Percentiles rank a stretch among this genome's conserved stretches.
Conservation (phyloP, 2,113 vertebrate species). For the Lagenorhynchus albirostris region DNA sequence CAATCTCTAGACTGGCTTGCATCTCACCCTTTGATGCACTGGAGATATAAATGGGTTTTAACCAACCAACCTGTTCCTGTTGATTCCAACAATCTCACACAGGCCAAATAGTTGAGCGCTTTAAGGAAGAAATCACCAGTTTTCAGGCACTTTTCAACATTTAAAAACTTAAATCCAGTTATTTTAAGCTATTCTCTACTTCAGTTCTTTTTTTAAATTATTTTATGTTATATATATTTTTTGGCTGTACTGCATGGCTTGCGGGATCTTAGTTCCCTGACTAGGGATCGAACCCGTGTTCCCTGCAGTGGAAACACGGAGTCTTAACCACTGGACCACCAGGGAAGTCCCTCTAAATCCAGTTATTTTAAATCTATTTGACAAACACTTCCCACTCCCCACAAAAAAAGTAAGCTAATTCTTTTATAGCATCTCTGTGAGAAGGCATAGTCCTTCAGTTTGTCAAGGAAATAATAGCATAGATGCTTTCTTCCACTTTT, state of each 20-base stretch:
- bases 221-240: too few relatives aligned
- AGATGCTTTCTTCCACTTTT: neutral
- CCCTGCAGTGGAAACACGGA: too few relatives aligned
- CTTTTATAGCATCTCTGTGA: neutral
- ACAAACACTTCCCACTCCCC: neutral
- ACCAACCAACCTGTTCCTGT: neutral
- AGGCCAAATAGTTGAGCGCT: neutral
- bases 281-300: too few relatives aligned
- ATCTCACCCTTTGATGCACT: neutral
- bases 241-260: too few relatives aligned
- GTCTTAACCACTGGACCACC: too few relatives aligned
- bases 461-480: neutral
- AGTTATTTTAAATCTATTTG: constrained; percentile 39
- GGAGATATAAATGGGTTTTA: neutral
- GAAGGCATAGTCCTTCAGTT: neutral
- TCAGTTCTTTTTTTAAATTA: too few relatives aligned
- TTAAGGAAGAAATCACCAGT: constrained; percentile 25
- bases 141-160: constrained; percentile 40
- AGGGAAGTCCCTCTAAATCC: neutral
- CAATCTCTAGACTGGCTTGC: neutral
- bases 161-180: constrained; percentile 39
- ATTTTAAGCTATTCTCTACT: neutral
- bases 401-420: neutral
- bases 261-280: too few relatives aligned
- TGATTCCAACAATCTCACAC: neutral